Evolutionary conservation across 2,888 invertebrate genomes (phyloP), one percentile per base, ranked within the genome.

Genomic region (Cheilosia urbana): DNA sequence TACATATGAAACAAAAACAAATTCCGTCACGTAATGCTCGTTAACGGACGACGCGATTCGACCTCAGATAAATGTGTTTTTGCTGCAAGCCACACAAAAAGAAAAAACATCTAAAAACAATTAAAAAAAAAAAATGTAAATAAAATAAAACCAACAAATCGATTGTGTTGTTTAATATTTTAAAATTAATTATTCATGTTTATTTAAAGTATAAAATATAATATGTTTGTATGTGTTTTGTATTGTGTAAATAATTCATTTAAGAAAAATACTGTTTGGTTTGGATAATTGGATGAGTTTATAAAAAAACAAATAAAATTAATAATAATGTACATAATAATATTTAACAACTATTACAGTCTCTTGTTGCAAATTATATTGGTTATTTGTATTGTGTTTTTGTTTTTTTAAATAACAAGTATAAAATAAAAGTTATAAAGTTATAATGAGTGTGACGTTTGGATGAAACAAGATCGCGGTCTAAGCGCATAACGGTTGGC

Each of bases 191-290:
- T 72, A 45, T 60, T 68, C 60, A 49, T 73, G 51, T 73, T 75
- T 75, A 84, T 79, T 84, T 53, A 51, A 66, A 58, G 42, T 76
- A 66, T 71, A 79, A 80, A 78, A 73, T 73, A 73, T 79, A 80
- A 71, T 68, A 58, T 75, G 73, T 78, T 49, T 62, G 69, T 76
- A 77, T 83, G 19, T 49, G 49, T 49, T 2, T 57, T 60, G 57
- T 66, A 21, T 65, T 75, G 79, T 84, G 84, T 84, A 84, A 84
- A 84, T 84, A 84, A 75, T 75, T 77, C 17, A 17, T 69, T 77
- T 68, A 57, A 58, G 37, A 83, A 83, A 84, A 84, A 84, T 84
- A 84, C 84, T 84, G 84, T 75, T 76, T 79, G 84, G 84, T 84
- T 79, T 79, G 65, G 9, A 79, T 53, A 65, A 30, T 42, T 69